Base-by-base conservation (phyloP, 2,113 vertebrate species). In the Gasterosteus aculeatus region DNA sequence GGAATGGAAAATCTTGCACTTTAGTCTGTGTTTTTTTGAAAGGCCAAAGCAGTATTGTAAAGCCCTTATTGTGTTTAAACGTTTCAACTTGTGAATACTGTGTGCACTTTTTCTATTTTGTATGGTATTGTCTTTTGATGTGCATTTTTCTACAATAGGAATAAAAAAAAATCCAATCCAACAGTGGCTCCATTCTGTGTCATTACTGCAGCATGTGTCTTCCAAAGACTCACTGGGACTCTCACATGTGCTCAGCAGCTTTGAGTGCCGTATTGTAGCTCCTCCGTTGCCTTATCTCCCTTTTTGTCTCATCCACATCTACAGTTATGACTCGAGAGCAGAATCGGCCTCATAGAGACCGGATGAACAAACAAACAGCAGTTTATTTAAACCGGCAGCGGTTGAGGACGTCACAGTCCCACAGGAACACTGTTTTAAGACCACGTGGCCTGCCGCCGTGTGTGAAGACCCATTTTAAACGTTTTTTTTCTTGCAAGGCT, bases 1-100 rank as follows among this genome's bases (percentile, higher is more conserved):
- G 89, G 93, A 79, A 91, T 93, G 94, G 73, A 89, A 86, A 87
- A 88, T 89, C 51, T 84, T 92, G 96, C 96, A 98, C 96, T 97
- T 98, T 97, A 96, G 94, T 95, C 90, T 77, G 89, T 94, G 93
- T 95, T 93, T 82, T 72, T 72, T 62, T 57, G 6, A 95, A 90
- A 95, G 95, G 96, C 96, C 97, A 94, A 96, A 97, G 96, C 97
- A 97, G 97, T 98, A 95, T 98, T 97, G 95, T 94, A 75, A 79
- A 82, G 87, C 81, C 75, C 77, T 82, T 88, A 41, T 91, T 83
- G 93, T 92, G 92, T 94, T 84, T 82, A 89, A 84, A 85, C 53
- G 72, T 85, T 75, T 85, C 74, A 89, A 84, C 53, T 11, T 75
- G 80, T 90, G 81, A 82, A 80, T 89, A 77, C 51, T 33, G 69